Conservation (phyloP, 2,888 invertebrate species). For the Limnephilus rhombicus region DNA sequence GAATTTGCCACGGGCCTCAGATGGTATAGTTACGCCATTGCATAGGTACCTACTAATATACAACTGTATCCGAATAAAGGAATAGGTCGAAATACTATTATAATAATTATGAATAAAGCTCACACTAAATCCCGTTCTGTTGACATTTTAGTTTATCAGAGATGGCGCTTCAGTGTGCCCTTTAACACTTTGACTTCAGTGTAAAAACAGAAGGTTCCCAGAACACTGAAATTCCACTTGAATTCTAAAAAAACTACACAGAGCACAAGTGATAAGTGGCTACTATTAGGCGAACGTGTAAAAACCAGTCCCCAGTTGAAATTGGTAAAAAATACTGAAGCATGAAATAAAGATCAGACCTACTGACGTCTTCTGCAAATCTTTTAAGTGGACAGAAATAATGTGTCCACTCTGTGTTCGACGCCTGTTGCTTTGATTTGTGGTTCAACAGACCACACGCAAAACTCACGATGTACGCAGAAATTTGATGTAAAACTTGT, state of each 20-base stretch:
- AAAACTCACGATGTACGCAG: not conserved
- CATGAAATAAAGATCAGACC: not conserved
- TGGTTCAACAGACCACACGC: not conserved
- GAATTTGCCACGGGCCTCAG: too few relatives aligned
- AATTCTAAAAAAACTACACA: not conserved
- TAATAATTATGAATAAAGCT: too few relatives aligned
- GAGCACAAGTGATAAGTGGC: not conserved
- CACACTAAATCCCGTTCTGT: not conserved
- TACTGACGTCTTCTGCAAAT: not conserved
- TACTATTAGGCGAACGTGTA: not conserved
- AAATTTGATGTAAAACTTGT: not conserved
- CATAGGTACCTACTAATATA: too few relatives aligned
- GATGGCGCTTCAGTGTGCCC: not conserved
- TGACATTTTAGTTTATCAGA: not conserved
- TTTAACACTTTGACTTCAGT: not conserved
- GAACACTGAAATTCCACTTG: constrained; percentile 12
- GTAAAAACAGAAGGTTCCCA: constrained; percentile 16
- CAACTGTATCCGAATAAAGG: too few relatives aligned
- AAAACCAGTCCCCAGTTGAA: not conserved
- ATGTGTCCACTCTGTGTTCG: not conserved
- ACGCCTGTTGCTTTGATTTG: not conserved
- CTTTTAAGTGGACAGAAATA: not conserved
- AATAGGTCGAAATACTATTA: too few relatives aligned
- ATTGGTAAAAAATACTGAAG: not conserved
- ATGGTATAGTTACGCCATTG: too few relatives aligned